Evolutionary conservation across 2,113 vertebrate species (phyloP), one percentile per base, ranked within the genome.

Genomic region (Odocoileus virginianus): DNA sequence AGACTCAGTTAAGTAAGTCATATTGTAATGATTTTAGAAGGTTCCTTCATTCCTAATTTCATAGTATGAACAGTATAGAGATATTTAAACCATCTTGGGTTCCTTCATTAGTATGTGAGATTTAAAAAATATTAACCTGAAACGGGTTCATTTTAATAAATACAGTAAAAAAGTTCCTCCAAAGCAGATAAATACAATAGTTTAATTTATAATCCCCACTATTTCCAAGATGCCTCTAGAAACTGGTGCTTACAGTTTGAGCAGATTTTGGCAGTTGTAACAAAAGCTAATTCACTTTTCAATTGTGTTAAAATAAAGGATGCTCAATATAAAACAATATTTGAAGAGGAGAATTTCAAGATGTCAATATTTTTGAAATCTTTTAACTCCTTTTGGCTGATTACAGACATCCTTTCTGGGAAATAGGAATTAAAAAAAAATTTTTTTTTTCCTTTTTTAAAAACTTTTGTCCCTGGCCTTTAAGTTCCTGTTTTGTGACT

Each of bases 401-500:
- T 76, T 91, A 74, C n/a, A 98, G 91, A 96, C 71, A 94, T 98
- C 94, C 91, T 95, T 96, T 98, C 92, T 94, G 87, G 64, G 30
- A 96, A 97, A 98, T 96, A 96, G 83, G 16, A 97, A 91, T 55
- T 52, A 28, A 67, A 17, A n/a, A 64, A 64, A 33, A 55, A 40
- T 40, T 9, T 57, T 30, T 16, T 61, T 64, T 64, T 64, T 50
- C 2, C 45, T 95, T 95, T 96, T 82, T 21, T 40, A 4, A 40
- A 58, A 36, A 91, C 89, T 97, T 96, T 96, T 91, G 96, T 64
- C 5, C 86, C n/a, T 78, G 36, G 83, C 83, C 96, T 98, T 81
- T 78, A 95, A 89, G 97, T 97, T 97, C 33, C 67, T 98, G 61
- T 98, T 98, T 97, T 96, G 27, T 91, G 91, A 94, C 15, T 45